Percentiles rank a stretch among this genome's conserved stretches.
Conservation (phyloP, 2,888 invertebrate species). For the Drosophila neotestacea region DNA sequence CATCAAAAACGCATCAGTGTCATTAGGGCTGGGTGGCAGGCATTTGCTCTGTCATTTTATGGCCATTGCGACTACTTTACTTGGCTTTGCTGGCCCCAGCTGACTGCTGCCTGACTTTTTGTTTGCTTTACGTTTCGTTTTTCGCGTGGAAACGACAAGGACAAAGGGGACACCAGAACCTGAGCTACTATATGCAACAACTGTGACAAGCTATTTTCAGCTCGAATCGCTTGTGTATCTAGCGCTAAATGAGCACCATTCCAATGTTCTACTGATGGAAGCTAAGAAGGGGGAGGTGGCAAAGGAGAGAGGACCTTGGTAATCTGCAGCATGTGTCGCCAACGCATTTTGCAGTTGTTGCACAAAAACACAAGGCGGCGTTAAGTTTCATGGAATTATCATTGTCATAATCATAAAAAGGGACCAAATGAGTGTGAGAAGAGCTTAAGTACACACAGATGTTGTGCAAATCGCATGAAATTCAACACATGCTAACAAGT, state of each 20-base stretch:
- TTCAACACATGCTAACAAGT: constrained; percentile 11
- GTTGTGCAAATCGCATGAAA: constrained; percentile 10
- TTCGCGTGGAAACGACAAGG: constrained; percentile 68
- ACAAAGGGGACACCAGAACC: constrained; percentile 18
- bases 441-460: constrained; percentile 2
- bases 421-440: constrained; percentile 23
- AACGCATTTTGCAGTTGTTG: constrained; percentile 77
- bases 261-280: neutral
- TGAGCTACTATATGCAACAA: constrained; percentile 57
- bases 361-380: constrained; percentile 56
- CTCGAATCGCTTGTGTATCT: constrained; percentile 66
- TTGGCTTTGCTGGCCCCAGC: constrained; percentile 35
- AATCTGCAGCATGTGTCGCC: constrained; percentile 75
- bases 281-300: neutral
- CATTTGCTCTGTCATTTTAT: constrained; percentile 76
- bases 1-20: constrained; percentile 80
- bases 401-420: constrained; percentile 76
- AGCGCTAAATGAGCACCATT: constrained; percentile 48
- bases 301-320: constrained; percentile 13
- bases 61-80: constrained; percentile 47
- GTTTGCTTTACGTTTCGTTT: constrained; percentile 73
- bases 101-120: constrained; percentile 46
- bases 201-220: constrained; percentile 78
- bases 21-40: constrained; percentile 56
- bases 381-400: constrained; percentile 68